phyloP scores from a whole-genome alignment of 2,797 vertebrate species.

The Tympanoctomys barrerae region DNA sequence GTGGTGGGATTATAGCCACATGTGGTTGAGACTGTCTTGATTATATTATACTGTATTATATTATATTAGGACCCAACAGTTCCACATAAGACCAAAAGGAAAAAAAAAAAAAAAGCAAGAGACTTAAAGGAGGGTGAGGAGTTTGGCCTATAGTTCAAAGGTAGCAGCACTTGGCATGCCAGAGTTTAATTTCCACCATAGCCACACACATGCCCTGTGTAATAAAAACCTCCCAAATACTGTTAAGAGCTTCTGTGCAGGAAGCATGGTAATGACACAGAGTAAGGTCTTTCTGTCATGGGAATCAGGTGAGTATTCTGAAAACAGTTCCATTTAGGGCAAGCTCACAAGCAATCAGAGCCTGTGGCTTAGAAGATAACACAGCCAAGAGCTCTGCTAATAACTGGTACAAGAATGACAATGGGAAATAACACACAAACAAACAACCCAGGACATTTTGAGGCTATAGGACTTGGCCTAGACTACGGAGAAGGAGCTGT shows the following conservation, averaged over 20 bases:
- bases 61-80: neutral
- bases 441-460: neutral
- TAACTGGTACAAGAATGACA: neutral
- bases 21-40: neutral
- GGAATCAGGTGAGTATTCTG: neutral
- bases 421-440: neutral
- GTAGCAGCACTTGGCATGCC: neutral
- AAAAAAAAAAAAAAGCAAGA: constrained; percentile 1
- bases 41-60: no score
- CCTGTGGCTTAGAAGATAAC: constrained; percentile 7
- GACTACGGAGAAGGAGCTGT: neutral
- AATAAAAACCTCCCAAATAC: constrained; percentile 31
- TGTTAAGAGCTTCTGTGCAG: neutral
- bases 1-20: no score
- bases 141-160: neutral
- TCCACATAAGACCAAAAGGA: neutral
- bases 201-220: neutral
- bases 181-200: neutral
- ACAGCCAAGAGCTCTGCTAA: neutral
- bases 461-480: neutral
- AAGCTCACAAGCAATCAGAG: neutral
- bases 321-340: neutral
- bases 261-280: neutral
- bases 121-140: constrained; percentile 1
- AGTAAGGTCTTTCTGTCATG: neutral